Percentiles rank a stretch among this genome's conserved stretches.
Evolutionary conservation across 2,113 vertebrate species (phyloP).

Genomic region (Ictalurus punctatus): DNA sequence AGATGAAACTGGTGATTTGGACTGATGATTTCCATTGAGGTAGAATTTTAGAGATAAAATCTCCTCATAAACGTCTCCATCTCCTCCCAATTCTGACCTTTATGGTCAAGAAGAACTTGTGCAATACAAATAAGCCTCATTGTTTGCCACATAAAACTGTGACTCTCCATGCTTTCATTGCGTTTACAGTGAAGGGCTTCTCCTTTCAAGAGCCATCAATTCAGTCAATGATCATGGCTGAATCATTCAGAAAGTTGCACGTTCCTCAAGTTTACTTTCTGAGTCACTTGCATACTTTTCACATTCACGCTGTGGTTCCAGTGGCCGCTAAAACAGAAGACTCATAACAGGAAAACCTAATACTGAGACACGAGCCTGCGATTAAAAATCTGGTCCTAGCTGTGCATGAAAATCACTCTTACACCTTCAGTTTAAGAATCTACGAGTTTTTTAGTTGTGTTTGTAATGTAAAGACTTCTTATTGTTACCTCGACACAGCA

Average conservation of each 20-base stretch:
- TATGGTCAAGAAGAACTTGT: neutral
- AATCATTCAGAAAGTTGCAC: neutral
- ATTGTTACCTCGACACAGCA: neutral
- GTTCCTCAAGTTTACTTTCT: slow-evolving; percentile 1
- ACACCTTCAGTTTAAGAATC: neutral
- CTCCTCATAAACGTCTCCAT: neutral
- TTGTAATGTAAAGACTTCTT: neutral
- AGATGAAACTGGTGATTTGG: neutral
- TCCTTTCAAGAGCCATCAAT: neutral
- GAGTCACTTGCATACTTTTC: neutral
- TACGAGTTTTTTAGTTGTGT: neutral
- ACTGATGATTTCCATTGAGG: neutral
- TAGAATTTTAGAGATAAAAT: neutral
- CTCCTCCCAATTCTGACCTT: slow-evolving; percentile 33
- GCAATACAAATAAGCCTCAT: slow-evolving; percentile 38
- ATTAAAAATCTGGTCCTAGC: neutral
- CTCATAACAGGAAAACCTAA: neutral
- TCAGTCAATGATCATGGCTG: neutral
- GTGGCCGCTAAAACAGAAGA: neutral
- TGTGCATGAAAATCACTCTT: neutral
- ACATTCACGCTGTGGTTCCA: neutral
- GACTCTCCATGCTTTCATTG: neutral
- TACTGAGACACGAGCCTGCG: neutral
- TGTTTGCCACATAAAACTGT: slow-evolving; percentile 36
- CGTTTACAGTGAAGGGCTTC: neutral